A percentile compares a stretch with the other conserved stretches of the same genome.
phyloP scores from a whole-genome alignment of 2,888 invertebrate genomes.

The Ophion obscuratus region DNA sequence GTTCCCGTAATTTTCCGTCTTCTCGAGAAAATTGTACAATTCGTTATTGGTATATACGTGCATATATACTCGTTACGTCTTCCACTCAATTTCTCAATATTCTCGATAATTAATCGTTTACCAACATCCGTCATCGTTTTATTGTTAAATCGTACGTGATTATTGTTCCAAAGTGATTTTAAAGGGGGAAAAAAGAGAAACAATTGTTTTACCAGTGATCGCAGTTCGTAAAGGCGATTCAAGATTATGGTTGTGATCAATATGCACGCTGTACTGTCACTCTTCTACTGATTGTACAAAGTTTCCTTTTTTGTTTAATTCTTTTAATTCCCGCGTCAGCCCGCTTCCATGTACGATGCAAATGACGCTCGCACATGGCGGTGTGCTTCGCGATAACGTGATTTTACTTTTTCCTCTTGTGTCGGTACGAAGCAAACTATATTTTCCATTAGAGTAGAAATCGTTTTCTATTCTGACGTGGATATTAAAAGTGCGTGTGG shows the following conservation, averaged over 20 bases:
- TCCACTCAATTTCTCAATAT: slow-evolving; percentile 53
- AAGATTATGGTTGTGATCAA: slow-evolving; percentile 65
- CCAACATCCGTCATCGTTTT: slow-evolving; percentile 10
- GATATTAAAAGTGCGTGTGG: background rate
- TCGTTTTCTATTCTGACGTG: background rate
- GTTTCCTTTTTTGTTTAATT: slow-evolving; percentile 49
- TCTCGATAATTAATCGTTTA: slow-evolving; percentile 9
- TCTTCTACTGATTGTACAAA: slow-evolving; percentile 67
- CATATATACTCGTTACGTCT: slow-evolving; percentile 51
- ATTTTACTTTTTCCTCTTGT: background rate
- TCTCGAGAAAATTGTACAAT: slow-evolving; percentile 1
- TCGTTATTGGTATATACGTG: background rate
- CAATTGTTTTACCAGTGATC: slow-evolving; percentile 1
- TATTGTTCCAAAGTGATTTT: background rate
- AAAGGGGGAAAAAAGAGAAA: background rate
- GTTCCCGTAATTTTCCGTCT: slow-evolving; percentile 17
- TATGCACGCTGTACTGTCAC: slow-evolving; percentile 66
- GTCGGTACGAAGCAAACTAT: background rate
- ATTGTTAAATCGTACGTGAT: slow-evolving; percentile 7
- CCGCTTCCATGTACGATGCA: slow-evolving; percentile 31
- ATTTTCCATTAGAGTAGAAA: slow-evolving; percentile 8
- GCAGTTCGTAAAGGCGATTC: slow-evolving; percentile 56
- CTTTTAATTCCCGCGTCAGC: slow-evolving; percentile 22
- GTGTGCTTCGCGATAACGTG: slow-evolving; percentile 17
- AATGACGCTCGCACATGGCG: slow-evolving; percentile 1